Base-by-base conservation (phyloP, 2,888 invertebrate genomes). In the Elmis aenea region DNA sequence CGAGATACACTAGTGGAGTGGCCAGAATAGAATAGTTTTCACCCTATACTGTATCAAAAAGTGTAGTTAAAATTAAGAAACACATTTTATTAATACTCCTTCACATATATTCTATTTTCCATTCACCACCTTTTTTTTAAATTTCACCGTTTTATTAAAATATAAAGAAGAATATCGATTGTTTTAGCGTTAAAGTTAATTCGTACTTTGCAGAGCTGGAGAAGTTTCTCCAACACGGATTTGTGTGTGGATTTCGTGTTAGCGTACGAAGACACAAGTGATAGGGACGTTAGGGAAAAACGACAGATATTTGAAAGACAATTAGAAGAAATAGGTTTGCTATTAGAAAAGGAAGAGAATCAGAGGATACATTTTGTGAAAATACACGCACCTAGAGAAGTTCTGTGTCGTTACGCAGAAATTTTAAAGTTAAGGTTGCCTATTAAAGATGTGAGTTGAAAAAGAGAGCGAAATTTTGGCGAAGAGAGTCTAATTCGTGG, bases 371-470 rank as follows among this genome's bases (percentile, higher is more conserved):
- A 76, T 57, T 86, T 83, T 61, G 71, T 82, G 5, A 86, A 86
- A 69, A 73, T 88, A 15, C 82, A 84, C 61, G 84, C 83, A 0
- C 82, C 86, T 0, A 68, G 69, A 56, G 81, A 83, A 51, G 80
- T 87, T 1, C 64, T 85, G 11, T 73, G 77, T 39, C 72, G 83
- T 48, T 86, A 85, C 62, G 79, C 82, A 18, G 87, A 87, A 66
- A 77, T 85, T 43, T 72, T 87, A 52, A 85, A 85, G 64, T 71
- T 87, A 18, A 75, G 83, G 58, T 74, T 87, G 75, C 86, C 86
- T 24, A 81, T 87, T 64, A 84, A 79, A 67, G 71, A 76, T 70
- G 81, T 81, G 61, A 59, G 64, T 50, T n/a, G n/a, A n/a, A n/a
- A n/a, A n/a, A n/a, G n/a, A 23, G 28, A n/a, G n/a, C n/a, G n/a